Evolutionary conservation across 92 coral and sea anemone genomes (phyloP).

Genomic region (Galaxea fascicularis): DNA sequence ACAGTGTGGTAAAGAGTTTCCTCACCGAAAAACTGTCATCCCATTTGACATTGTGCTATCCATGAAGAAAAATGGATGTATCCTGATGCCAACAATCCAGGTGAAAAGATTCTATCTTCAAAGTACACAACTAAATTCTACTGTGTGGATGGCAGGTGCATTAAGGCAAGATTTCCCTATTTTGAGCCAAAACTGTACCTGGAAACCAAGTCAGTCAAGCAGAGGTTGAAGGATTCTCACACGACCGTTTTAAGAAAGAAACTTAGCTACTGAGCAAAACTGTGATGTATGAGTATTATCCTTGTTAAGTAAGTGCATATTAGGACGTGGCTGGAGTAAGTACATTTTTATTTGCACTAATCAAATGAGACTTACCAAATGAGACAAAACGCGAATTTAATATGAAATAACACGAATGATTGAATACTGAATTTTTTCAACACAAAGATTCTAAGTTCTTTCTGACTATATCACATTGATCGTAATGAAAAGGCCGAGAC

Average conservation of each 20-base stretch:
- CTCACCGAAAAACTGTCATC: conserved; percentile 49
- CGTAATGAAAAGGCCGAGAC: no score
- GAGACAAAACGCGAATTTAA: conserved; percentile 23
- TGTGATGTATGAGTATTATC: conserved; percentile 15
- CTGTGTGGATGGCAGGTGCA: conserved; percentile 44
- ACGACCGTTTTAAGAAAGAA: conserved; percentile 2
- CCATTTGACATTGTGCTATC: conserved; percentile 53
- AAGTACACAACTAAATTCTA: conserved; percentile 43
- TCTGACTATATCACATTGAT: no score
- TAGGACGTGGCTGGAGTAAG: conserved; percentile 12
- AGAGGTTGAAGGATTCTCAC: conserved; percentile 13
- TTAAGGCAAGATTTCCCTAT: conserved; percentile 24
- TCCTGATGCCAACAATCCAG: conserved; percentile 46
- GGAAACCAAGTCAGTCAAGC: background rate
- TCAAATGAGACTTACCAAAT: conserved; percentile 8
- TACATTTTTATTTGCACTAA: conserved; percentile 7
- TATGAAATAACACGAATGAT: conserved; percentile 19
- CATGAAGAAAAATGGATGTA: conserved; percentile 66
- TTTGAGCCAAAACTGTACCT: background rate
- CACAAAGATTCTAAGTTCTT: conserved; percentile 18
- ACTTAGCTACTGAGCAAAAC: conserved; percentile 24
- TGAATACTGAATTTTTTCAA: conserved; percentile 13
- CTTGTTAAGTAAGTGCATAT: conserved; percentile 17
- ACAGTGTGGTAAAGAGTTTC: conserved; percentile 62
- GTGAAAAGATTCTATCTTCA: conserved; percentile 46